phyloP scores from a whole-genome alignment of 2,888 invertebrate species.

The Anthophora plumipes region DNA sequence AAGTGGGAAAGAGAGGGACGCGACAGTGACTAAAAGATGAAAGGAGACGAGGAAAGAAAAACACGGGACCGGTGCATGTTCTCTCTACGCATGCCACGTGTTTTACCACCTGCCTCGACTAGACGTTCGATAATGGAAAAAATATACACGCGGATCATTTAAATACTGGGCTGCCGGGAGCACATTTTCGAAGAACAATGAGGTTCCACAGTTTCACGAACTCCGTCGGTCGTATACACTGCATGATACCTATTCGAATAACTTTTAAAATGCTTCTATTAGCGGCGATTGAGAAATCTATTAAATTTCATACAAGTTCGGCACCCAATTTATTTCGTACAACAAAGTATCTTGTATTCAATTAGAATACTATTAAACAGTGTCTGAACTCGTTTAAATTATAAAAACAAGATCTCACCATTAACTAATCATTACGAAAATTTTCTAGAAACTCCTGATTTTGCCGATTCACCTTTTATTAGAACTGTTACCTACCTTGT shows the following conservation, averaged over 20 bases:
- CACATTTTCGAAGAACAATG: constrained; percentile 12
- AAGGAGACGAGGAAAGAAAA: constrained; percentile 45
- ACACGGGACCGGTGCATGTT: constrained; percentile 57
- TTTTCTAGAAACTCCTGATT: constrained; percentile 23
- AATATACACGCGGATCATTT: constrained; percentile 45
- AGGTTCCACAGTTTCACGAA: background rate
- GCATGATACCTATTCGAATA: background rate
- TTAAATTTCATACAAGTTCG: background rate
- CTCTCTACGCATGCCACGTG: constrained; percentile 70
- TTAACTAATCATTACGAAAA: background rate
- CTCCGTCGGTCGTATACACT: background rate
- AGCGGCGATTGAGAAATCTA: background rate
- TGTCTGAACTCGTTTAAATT: background rate
- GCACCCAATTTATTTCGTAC: background rate
- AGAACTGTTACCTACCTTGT: constrained; percentile 19
- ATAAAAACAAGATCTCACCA: background rate
- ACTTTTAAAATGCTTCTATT: background rate
- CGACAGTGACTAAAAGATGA: constrained; percentile 39
- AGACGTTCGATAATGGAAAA: constrained; percentile 53
- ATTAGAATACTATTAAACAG: background rate
- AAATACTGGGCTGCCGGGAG: constrained; percentile 38
- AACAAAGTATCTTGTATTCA: background rate
- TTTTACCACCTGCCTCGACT: constrained; percentile 69
- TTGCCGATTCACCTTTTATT: background rate
- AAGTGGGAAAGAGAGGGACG: constrained; percentile 30